Conservation (phyloP, 2,888 invertebrate species). For the Cephus pygmeus region DNA sequence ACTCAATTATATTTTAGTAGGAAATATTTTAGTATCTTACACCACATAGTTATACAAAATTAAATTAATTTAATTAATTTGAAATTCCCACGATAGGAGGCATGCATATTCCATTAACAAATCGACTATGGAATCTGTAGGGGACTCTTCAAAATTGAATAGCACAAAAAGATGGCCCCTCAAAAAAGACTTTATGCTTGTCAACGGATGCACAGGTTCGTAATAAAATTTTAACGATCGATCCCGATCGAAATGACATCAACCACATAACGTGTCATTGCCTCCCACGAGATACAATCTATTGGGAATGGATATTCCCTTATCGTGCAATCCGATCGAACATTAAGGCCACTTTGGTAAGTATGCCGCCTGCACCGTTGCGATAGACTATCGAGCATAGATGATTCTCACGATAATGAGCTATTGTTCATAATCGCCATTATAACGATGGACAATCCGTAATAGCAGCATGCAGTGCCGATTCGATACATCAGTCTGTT, state of each 20-base stretch:
- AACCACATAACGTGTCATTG: background rate
- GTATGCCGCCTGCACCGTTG: background rate
- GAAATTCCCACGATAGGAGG: background rate
- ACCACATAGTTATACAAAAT: background rate
- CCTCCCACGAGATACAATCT: background rate
- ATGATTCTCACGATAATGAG: background rate
- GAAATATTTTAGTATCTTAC: background rate
- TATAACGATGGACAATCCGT: background rate
- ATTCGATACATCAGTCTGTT: background rate
- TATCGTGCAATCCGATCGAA: background rate
- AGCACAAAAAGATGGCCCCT: no score
- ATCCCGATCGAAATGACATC: background rate
- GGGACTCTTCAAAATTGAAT: background rate
- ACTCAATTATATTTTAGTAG: background rate
- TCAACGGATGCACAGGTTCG: background rate
- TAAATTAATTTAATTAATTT: background rate
- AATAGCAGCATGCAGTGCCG: background rate
- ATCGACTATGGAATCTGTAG: background rate
- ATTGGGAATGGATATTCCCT: background rate
- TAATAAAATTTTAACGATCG: background rate
- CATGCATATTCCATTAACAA: no score
- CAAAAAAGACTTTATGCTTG: background rate
- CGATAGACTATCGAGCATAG: background rate
- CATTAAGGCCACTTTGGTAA: background rate
- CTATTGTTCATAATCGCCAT: background rate